Percentiles rank a stretch among this genome's conserved stretches.
phyloP scores from a whole-genome alignment of 2,888 invertebrate genomes.

The Erebia aethiops region DNA sequence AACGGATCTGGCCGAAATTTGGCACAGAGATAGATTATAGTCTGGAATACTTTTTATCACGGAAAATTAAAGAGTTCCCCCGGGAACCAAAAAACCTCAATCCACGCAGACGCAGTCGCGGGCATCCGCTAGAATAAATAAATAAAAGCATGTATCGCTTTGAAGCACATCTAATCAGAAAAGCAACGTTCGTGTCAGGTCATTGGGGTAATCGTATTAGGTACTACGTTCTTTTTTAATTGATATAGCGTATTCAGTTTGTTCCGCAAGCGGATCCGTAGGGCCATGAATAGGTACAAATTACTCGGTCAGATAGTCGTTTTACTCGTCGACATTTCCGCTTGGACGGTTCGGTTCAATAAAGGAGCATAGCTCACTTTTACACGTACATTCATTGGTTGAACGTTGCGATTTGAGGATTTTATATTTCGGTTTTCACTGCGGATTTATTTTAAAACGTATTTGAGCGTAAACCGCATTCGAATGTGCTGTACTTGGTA shows the following conservation, averaged over 20 bases:
- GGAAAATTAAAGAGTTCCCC: too few relatives aligned
- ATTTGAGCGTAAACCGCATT: neutral
- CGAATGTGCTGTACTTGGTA: neutral
- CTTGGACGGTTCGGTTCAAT: constrained; percentile 13
- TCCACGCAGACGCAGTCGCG: too few relatives aligned
- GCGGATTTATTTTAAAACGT: constrained; percentile 12
- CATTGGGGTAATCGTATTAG: constrained; percentile 24
- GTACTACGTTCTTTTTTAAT: constrained; percentile 14
- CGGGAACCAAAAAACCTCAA: too few relatives aligned
- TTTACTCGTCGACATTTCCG: constrained; percentile 18
- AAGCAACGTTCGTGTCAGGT: neutral
- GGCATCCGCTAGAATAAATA: too few relatives aligned
- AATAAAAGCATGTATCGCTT: neutral
- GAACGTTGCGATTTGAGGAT: constrained; percentile 12
- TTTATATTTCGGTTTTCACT: constrained; percentile 6
- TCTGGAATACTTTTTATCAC: too few relatives aligned
- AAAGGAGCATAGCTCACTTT: constrained; percentile 15
- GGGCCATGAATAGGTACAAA: constrained; percentile 23
- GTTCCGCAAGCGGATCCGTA: constrained; percentile 11
- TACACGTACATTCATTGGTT: constrained; percentile 10
- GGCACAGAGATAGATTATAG: too few relatives aligned
- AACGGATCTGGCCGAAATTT: too few relatives aligned
- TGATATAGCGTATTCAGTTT: constrained; percentile 21
- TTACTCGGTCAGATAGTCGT: constrained; percentile 22
- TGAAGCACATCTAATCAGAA: constrained; percentile 6